Evolutionary conservation across 2,888 invertebrate species (phyloP), one percentile per base, ranked within the genome.

Genomic region (Hoplodrina blanda): DNA sequence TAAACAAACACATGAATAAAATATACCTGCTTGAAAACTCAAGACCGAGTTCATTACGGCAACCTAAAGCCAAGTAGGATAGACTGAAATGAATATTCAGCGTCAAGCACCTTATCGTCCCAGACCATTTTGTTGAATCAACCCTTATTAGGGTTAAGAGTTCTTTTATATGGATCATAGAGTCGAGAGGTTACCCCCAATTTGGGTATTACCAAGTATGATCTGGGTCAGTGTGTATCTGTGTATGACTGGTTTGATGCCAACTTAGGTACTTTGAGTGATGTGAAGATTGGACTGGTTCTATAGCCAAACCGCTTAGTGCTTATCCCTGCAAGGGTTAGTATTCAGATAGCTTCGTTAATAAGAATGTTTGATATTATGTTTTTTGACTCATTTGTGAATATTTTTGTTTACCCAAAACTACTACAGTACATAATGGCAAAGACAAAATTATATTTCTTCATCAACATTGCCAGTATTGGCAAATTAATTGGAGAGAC

Each of bases 141-240:
- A 53, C 73, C 79, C 79, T 73, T 78, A 67, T 73, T 78, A 59
- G 67, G 62, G 66, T 41, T 54, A 66, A 62, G 15, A 33, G 60
- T 13, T 50, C 2, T 54, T 63, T 65, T 61, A 64, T 63, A 56
- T 54, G 20, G 50, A 30, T 37, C 57, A 25, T 17, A 25, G 17
- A 59, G 30, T 2, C 11, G n/a, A 78, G 59, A 66, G 57, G 53
- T 62, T 56, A 62, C 15, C 20, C 0, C 25, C 37, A 62, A 78
- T 59, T 76, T 49, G 46, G 17, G 6, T 8, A 73, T 57, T 65
- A 62, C n/a, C 61, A 66, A 53, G 25, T 57, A 2, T 30, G 30
- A 56, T 63, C 46, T 62, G 44, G 50, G 60, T 78, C 60, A n/a
- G 37, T 0, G 10, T 11, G 20, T 41, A 63, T 41, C 25, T 0